Evolutionary conservation across 2,888 invertebrate genomes (phyloP).

Genomic region (Cantharis flavilabris): DNA sequence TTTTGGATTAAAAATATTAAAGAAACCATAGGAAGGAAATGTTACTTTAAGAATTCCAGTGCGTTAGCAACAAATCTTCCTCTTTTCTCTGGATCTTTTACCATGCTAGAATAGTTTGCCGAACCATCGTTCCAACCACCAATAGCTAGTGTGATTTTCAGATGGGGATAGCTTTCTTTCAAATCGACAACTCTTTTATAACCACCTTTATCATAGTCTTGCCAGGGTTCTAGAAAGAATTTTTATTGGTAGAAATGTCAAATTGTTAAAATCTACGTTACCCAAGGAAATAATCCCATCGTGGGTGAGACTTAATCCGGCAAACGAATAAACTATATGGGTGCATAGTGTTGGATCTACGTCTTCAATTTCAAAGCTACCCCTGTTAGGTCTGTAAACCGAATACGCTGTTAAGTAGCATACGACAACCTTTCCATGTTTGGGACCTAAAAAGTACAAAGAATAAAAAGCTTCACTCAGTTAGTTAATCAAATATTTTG

Average conservation of each 20-base stretch:
- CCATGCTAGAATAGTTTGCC: constrained; percentile 54
- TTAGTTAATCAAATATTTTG: too few relatives aligned
- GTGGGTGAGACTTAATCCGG: constrained; percentile 53
- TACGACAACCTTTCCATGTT: constrained; percentile 48
- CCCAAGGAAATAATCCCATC: background rate
- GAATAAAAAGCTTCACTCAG: too few relatives aligned
- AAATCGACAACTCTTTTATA: constrained; percentile 57
- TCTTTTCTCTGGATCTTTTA: constrained; percentile 63
- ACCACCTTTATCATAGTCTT: constrained; percentile 69
- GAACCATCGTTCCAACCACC: constrained; percentile 68
- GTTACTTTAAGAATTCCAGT: background rate
- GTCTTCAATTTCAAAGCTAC: constrained; percentile 52
- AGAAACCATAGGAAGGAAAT: too few relatives aligned
- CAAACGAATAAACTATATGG: constrained; percentile 60
- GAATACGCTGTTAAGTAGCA: constrained; percentile 61
- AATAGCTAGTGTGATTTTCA: constrained; percentile 67
- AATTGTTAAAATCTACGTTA: too few relatives aligned
- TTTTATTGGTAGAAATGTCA: too few relatives aligned
- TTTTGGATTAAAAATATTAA: too few relatives aligned
- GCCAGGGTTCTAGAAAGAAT: constrained; percentile 66
- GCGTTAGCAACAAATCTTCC: constrained; percentile 64
- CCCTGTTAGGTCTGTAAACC: constrained; percentile 51
- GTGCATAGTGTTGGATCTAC: constrained; percentile 59
- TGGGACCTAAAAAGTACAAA: too few relatives aligned
- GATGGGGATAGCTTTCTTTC: constrained; percentile 57